Percentiles rank a stretch among this genome's conserved stretches.
Evolutionary conservation across 1,140 invertebrate genomes (phyloP).

Genomic region (Sycophaga agraensis): DNA sequence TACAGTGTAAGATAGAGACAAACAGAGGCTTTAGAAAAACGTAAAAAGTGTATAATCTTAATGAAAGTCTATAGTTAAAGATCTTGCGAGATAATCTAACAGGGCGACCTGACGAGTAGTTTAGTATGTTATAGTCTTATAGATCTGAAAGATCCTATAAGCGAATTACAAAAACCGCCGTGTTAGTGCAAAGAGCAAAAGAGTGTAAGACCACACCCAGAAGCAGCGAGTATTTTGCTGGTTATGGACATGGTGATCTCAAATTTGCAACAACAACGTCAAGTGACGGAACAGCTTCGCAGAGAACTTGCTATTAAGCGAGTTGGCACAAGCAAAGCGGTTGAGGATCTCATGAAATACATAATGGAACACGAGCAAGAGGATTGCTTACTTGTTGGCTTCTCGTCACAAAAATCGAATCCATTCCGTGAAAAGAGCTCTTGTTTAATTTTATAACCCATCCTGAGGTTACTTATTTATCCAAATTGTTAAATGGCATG

Average conservation of each 20-base stretch:
- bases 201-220: slow-evolving; percentile 44
- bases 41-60: too few species aligned
- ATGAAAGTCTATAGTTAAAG: too few species aligned
- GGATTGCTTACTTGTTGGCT: slow-evolving; percentile 93
- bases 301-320: slow-evolving; percentile 88
- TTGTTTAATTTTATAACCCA: slow-evolving; percentile 69
- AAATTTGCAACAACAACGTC: slow-evolving; percentile 86
- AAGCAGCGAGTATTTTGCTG: slow-evolving; percentile 68
- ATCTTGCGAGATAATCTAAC: too few species aligned
- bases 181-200: neutral
- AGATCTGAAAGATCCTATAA: too few species aligned
- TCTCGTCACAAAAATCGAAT: slow-evolving; percentile 94
- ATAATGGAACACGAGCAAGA: slow-evolving; percentile 91
- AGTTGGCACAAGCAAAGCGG: slow-evolving; percentile 83
- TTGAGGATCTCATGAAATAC: slow-evolving; percentile 91
- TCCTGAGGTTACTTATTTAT: neutral
- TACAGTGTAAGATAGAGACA: too few species aligned
- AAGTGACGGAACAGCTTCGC: slow-evolving; percentile 89
- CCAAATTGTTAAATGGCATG: slow-evolving; percentile 18
- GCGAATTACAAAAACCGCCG: too few species aligned
- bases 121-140: too few species aligned
- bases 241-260: slow-evolving; percentile 90
- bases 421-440: slow-evolving; percentile 96
- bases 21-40: too few species aligned
- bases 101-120: too few species aligned